Percentiles rank a stretch among this genome's conserved stretches.
phyloP scores from a whole-genome alignment of 1,140 invertebrate species.

The Eupristina koningsbergeri region DNA sequence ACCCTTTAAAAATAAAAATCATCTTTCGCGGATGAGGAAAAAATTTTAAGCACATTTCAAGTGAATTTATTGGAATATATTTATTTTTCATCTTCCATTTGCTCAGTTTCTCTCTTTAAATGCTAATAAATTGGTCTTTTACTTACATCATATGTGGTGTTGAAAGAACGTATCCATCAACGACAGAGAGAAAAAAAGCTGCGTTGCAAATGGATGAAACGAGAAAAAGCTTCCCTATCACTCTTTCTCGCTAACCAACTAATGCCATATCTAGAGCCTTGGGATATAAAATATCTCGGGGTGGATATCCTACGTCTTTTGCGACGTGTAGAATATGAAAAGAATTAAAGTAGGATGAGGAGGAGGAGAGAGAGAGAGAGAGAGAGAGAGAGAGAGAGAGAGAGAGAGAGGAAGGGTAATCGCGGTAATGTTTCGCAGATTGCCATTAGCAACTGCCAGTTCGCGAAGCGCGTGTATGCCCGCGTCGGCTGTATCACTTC shows the following conservation, averaged over 20 bases:
- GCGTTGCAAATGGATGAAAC: background rate
- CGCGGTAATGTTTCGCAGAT: slow-evolving; percentile 54
- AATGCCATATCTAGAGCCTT: slow-evolving; percentile 55
- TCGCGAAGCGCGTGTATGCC: slow-evolving; percentile 46
- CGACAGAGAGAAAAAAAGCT: background rate
- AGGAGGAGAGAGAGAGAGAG: slow-evolving; percentile 6
- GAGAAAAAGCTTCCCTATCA: background rate
- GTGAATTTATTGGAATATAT: no score
- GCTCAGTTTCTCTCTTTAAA: background rate
- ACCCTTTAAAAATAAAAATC: no score
- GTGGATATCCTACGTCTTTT: slow-evolving; percentile 12
- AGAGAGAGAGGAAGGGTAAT: slow-evolving; percentile 57
- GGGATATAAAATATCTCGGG: slow-evolving; percentile 61
- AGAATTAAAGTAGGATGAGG: background rate
- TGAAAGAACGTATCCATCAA: background rate
- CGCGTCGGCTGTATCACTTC: slow-evolving; percentile 47
- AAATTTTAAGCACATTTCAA: no score
- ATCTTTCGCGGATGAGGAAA: no score
- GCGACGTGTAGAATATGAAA: slow-evolving; percentile 17
- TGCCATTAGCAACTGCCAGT: slow-evolving; percentile 59
- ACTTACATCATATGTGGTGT: background rate
- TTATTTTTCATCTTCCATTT: no score
- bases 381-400: slow-evolving; percentile 47
- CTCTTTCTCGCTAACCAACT: slow-evolving; percentile 6
- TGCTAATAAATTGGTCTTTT: background rate